Percentiles rank a stretch among this genome's conserved stretches.
Conservation (phyloP, 2,797 vertebrate genomes). For the Nasua narica region DNA sequence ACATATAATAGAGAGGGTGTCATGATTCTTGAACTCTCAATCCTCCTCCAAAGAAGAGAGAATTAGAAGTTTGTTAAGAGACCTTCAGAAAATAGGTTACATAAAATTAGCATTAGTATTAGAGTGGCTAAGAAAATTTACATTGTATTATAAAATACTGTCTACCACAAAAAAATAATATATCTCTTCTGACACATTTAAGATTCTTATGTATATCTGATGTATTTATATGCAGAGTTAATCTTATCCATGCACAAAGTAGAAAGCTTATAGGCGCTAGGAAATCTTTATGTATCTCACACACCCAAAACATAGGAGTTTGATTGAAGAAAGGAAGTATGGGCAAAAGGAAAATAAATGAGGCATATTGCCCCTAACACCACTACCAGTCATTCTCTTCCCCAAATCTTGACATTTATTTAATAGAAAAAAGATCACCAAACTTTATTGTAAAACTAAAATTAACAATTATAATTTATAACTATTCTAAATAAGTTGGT, state of each 20-base stretch:
- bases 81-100: conserved; percentile 31
- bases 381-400: not conserved
- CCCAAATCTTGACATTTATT: not conserved
- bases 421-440: not conserved
- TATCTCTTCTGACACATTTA: not conserved
- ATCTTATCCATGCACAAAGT: not conserved
- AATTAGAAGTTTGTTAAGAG: conserved; percentile 20
- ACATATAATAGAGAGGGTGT: conserved; percentile 10
- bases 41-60: not conserved
- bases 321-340: not conserved
- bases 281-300: not conserved
- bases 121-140: conserved; percentile 8
- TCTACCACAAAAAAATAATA: not conserved
- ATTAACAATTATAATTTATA: not conserved
- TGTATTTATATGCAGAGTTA: not conserved
- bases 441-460: not conserved
- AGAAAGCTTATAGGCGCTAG: not conserved
- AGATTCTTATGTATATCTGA: not conserved
- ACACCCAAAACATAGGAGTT: rapidly evolving
- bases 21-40: conserved; percentile 24
- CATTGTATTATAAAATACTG: conserved; percentile 25
- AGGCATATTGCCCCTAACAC: not conserved
- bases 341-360: not conserved
- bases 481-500: not conserved
- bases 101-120: conserved; percentile 64